Base-by-base conservation (phyloP, 2,113 vertebrate species). In the Asarcornis scutulata region DNA sequence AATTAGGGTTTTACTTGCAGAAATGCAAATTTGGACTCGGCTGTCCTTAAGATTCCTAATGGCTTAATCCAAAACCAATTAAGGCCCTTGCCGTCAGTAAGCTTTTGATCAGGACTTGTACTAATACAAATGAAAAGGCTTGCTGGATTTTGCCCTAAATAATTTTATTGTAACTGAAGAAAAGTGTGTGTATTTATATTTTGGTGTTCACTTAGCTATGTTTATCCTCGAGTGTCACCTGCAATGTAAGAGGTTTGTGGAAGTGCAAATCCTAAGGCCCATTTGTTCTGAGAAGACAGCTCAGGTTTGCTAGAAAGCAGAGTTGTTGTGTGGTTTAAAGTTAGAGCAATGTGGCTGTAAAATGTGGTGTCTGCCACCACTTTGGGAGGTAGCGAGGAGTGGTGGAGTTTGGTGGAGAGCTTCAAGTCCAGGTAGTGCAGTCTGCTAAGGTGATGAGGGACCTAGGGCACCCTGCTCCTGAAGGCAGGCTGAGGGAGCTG, bases 391-490 rank as follows among this genome's bases (percentile, higher is more conserved):
- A 44, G 29, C 2, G 16, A 56, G 44, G 77, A 79, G 71, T 25
- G 40, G 66, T 36, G 36, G 36, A 36, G 36, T 22, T 73, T 46
- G 32, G 21, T 69, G 18, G 13, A 48, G 53, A 75, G n/a, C 34
- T 85, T 81, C 15, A 18, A 52, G 55, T 7, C 42, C 22, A 26
- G 52, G 42, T 27, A 71, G 27, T 27, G 12, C 0, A 9, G 40
- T 21, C 44, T 48, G 2, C 34, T 6, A 12, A n/a, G n/a, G 27
- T 21, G 23, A 18, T n/a, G 31, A 50, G 36, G 29, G 77, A 40
- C 46, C 50, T 48, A 11, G 26, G 74, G 10, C n/a, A 31, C 0
- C 1, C 12, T 5, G 48, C n/a, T 71, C 31, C 1, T 8, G 68
- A 44, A 26, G 44, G 38, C 9, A 7, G 0, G 0, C 34, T 16